A percentile compares a stretch with the other conserved stretches of the same genome.
phyloP scores from a whole-genome alignment of 2,888 invertebrate genomes.

The Leptopilina myrica region DNA sequence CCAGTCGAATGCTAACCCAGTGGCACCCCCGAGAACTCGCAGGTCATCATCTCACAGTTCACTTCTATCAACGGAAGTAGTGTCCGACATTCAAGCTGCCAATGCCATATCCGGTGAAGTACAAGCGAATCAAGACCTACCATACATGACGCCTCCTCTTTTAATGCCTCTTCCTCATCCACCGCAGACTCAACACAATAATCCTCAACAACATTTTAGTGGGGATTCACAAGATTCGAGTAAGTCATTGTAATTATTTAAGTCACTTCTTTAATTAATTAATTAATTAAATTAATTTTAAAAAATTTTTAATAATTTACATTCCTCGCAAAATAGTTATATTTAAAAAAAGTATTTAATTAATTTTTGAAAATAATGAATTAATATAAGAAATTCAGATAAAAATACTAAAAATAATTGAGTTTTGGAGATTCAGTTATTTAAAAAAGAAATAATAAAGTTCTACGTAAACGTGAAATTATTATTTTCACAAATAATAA shows the following conservation, averaged over 20 bases:
- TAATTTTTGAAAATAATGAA: too few relatives aligned
- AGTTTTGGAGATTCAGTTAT: too few relatives aligned
- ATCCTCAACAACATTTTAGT: slow-evolving; percentile 85
- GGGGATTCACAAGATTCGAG: slow-evolving; percentile 88
- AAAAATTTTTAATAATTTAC: too few relatives aligned
- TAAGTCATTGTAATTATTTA: slow-evolving; percentile 44
- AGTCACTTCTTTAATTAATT: too few relatives aligned
- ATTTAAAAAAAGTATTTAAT: too few relatives aligned
- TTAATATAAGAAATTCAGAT: too few relatives aligned
- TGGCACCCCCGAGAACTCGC: slow-evolving; percentile 78
- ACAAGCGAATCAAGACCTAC: slow-evolving; percentile 91
- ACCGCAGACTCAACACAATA: slow-evolving; percentile 69
- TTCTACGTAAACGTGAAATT: too few relatives aligned
- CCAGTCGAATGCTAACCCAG: slow-evolving; percentile 70
- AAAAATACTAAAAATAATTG: too few relatives aligned
- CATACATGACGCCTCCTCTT: slow-evolving; percentile 92
- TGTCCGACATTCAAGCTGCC: slow-evolving; percentile 87
- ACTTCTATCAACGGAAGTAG: slow-evolving; percentile 66
- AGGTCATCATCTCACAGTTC: slow-evolving; percentile 78
- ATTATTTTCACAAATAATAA: too few relatives aligned
- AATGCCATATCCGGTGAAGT: slow-evolving; percentile 91
- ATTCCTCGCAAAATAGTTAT: too few relatives aligned
- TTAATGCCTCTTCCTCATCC: slow-evolving; percentile 74
- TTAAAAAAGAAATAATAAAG: too few relatives aligned
- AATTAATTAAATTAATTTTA: too few relatives aligned